Evolutionary conservation across 2,113 vertebrate genomes (phyloP), one percentile per base, ranked within the genome.

Genomic region (Machaerirhynchus nigripectus): DNA sequence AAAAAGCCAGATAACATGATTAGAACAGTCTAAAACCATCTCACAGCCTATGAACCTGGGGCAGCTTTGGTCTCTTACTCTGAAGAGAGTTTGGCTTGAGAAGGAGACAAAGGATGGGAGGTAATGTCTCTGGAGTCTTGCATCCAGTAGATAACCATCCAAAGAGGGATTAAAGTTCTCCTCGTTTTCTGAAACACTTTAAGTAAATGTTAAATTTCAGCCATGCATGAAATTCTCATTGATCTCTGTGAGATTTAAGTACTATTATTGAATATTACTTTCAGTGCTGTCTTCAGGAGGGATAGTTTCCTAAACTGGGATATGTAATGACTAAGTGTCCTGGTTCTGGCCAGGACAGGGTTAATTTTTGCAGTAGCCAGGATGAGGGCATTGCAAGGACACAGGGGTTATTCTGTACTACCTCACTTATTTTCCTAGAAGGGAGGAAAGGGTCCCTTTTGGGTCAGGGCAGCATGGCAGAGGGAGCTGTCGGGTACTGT

Each of bases 381-480:
- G 47, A 70, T 0, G 0, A 7, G 15, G 8, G 4, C 56, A 21
- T 47, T 20, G 10, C 40, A 61, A 11, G 23, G 28, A 53, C 33
- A 21, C 1, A 1, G 4, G 7, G 3, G 4, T n/a, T 70, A 24
- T 35, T 40, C 24, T 17, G 1, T 55, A 24, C 24, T 28, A 14
- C 13, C 13, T 47, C 56, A n/a, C 5, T 63, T 5, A 30, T 55
- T 71, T 79, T 71, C 49, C 35, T 35, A 35, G 7, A 49, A 33
- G 7, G 0, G 9, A 6, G 7, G 2, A 55, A 79, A 30, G 26
- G 7, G 30, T 49, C 0, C 0, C 13, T 55, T 75, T 24, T 61
- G 30, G 24, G 7, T 47, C 30, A n/a, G 56, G 26, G 14, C 37
- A 56, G 11, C 0, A 0, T 8, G 21, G n/a, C 12, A 30, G 57